Evolutionary conservation across 2,888 invertebrate species (phyloP), one percentile per base, ranked within the genome.

Genomic region (Tiphia femorata): DNA sequence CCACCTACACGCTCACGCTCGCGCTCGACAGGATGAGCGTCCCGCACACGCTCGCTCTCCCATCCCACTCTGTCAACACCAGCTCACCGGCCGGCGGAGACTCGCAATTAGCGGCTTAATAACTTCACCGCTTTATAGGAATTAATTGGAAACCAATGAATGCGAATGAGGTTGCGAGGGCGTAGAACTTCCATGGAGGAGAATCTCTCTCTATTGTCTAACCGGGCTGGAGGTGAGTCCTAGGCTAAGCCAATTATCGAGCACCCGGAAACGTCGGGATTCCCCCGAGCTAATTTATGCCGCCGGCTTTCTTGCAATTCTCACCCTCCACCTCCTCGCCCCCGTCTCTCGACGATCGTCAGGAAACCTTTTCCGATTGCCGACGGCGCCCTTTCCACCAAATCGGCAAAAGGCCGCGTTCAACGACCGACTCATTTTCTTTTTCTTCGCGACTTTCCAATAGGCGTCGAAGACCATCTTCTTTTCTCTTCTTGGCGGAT

Each of bases 81-180:
- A 16, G 37, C 35, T 41, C 41, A 33, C 23, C 25, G 35, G 51
- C 41, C 42, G 53, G 43, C 16, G 25, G 41, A 57, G 65, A 62
- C 60, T 63, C 59, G 72, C 73, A 79, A 80, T 79, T 78, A 79
- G 76, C 68, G 69, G 72, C 69, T 77, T 74, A 70, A 79, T 79
- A 80, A 79, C 71, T 77, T 67, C 62, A 58, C 60, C 67, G 69
- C 74, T 77, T 75, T 76, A 74, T 73, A 69, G 73, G 70, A 76
- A 76, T 76, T 79, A 79, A 80, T 80, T 79, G 78, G 75, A 75
- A 79, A 75, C 73, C 76, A 75, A 79, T 79, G 79, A 79, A 79
- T 78, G 75, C 69, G 74, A 77, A 77, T 77, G 73, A 76, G 76
- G 74, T 70, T 72, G 72, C 70, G 62, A 58, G 66, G 64, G 67